A percentile compares a stretch with the other conserved stretches of the same genome.
These are phyloP conservation scores for Melospiza melodia DNA, from an alignment of 2,113 vertebrate genomes.

Conservation along the genomic window DNA sequence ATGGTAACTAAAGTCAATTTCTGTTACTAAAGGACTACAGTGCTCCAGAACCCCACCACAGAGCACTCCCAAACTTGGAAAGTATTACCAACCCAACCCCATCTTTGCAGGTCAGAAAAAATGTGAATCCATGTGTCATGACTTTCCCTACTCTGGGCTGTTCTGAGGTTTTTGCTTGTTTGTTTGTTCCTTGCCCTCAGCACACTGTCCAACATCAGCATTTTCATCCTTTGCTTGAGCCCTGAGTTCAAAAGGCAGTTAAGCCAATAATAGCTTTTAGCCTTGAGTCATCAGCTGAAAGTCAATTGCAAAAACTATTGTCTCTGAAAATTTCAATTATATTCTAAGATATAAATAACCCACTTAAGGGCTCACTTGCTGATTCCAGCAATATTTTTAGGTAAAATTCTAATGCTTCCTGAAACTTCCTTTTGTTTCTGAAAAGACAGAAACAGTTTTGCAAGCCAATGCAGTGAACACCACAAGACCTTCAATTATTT, in stretches of 20 bases:
- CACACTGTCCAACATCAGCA: neutral
- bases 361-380: neutral
- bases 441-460: neutral
- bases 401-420: neutral
- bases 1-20: neutral
- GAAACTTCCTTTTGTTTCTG: neutral
- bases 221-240: neutral
- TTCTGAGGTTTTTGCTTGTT: neutral
- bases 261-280: neutral
- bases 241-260: neutral
- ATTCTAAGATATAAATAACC: neutral
- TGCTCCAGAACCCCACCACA: neutral
- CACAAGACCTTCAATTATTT: neutral
- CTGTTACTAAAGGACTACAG: neutral
- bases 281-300: neutral
- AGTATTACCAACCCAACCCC: neutral
- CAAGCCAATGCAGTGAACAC: neutral
- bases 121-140: neutral
- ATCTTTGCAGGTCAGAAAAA: neutral
- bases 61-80: neutral
- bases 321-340: neutral
- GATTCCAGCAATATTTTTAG: neutral
- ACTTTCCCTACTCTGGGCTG: neutral
- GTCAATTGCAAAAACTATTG: neutral
- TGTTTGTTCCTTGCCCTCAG: neutral